These are phyloP conservation scores for Serrognathus titanus DNA, from an alignment of 2,888 invertebrate genomes.

Conservation along the genomic window DNA sequence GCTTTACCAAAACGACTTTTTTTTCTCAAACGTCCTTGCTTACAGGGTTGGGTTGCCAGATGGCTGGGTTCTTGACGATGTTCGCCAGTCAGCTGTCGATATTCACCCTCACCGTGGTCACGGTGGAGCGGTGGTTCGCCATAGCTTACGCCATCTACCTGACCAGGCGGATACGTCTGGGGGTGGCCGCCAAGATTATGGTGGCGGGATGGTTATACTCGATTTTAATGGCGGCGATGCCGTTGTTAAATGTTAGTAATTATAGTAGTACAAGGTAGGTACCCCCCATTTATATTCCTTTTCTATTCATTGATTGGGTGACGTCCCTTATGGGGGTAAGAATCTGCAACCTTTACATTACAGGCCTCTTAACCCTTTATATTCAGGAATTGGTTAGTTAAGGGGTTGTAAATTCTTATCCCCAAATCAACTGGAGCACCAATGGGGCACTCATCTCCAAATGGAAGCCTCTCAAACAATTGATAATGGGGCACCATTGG, in stretches of 20 bases:
- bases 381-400: no score
- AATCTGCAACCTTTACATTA: neutral
- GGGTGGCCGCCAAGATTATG: slow-evolving; percentile 73
- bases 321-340: neutral
- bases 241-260: slow-evolving; percentile 78
- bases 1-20: no score
- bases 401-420: no score
- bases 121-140: slow-evolving; percentile 81
- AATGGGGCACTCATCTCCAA: no score
- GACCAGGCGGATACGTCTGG: slow-evolving; percentile 72
- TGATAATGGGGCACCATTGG: no score
- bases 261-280: slow-evolving; percentile 77
- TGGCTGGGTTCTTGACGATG: slow-evolving; percentile 85
- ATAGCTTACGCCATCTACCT: slow-evolving; percentile 80
- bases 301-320: neutral
- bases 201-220: slow-evolving; percentile 76
- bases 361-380: no score
- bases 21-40: neutral
- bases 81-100: slow-evolving; percentile 85
- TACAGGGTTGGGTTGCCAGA: slow-evolving; percentile 71
- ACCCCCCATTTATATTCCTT: neutral
- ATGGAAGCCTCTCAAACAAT: no score
- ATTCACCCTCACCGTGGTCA: slow-evolving; percentile 81
- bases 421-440: no score
- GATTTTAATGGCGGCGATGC: slow-evolving; percentile 71